Base-by-base conservation (phyloP, 2,113 vertebrate species). In the Mustela nigripes region DNA sequence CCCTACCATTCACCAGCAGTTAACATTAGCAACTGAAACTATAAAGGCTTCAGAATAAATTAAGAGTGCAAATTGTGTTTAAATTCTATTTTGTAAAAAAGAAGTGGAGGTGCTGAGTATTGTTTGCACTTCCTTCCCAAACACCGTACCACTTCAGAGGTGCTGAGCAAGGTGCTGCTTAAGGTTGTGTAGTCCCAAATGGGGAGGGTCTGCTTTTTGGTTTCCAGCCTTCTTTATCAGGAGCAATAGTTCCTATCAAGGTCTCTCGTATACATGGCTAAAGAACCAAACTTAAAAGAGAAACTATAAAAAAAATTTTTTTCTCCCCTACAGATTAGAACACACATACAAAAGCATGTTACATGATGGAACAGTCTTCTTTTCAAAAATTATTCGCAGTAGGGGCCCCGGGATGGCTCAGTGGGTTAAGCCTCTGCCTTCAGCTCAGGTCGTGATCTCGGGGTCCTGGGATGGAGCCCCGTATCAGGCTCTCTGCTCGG, bases 51-150 rank as follows among this genome's bases (percentile, higher is more conserved):
- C 31, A 60, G 33, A 79, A 90, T 65, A 94, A 92, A 97, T 53
- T 80, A 74, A 58, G 62, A 89, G 53, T 12, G 42, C 5, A 12
- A 39, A 73, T 56, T 69, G 50, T 71, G 12, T 60, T 90, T 83
- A 67, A 82, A 83, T 87, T 94, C 18, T 8, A 2, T 60, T 69
- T 82, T 93, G 74, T 93, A 94, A 74, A 89, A 90, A 96, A 65
- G 14, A 86, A 93, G 73, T 14, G 3, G 60, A 60, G 50, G 56
- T 81, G 45, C 45, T 60, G 63, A 92, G 31, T 7, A 11, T 8
- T n/a, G 16, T 90, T 65, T 33, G 65, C 26, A 9, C 26, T 74
- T 94, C 53, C 63, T 53, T n/a, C 11, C 80, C 74, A 14, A 33
- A 63, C 53, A 63, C n/a, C 15, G 26, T 45, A 33, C 22, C 63